phyloP scores from a whole-genome alignment of 2,113 vertebrate genomes.

The Leiothrix lutea region DNA sequence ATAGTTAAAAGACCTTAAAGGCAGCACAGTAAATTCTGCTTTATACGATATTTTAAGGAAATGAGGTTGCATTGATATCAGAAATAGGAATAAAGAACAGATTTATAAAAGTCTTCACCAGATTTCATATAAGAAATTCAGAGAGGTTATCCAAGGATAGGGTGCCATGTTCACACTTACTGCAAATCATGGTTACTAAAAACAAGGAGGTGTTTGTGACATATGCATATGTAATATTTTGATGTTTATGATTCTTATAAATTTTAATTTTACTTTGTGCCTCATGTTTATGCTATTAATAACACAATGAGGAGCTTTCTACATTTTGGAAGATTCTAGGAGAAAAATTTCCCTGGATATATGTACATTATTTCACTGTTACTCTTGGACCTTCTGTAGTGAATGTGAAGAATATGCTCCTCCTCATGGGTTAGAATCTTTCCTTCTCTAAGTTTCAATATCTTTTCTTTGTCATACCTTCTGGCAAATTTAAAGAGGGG shows the following conservation, averaged over 20 bases:
- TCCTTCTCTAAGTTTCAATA: constrained; percentile 9
- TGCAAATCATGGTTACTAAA: not conserved
- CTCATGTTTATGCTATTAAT: not conserved
- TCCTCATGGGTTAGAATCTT: not conserved
- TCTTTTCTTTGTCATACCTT: constrained; percentile 23
- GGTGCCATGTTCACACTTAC: not conserved
- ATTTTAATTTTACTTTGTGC: not conserved
- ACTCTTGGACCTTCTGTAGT: not conserved
- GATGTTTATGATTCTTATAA: not conserved
- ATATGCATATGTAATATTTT: not conserved
- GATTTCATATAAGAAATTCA: not conserved
- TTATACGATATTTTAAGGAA: not conserved
- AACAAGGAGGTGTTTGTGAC: not conserved
- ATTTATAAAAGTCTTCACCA: not conserved
- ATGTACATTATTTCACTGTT: not conserved
- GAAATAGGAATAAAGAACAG: not conserved
- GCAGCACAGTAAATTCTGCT: not conserved
- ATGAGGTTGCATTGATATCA: not conserved
- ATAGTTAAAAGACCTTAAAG: not conserved
- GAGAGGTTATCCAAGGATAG: not conserved
- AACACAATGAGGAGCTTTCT: not conserved
- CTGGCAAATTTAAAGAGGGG: constrained; percentile 31
- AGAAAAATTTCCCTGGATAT: not conserved
- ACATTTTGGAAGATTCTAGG: not conserved
- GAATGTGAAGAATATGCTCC: not conserved